Evolutionary conservation across 2,888 invertebrate genomes (phyloP), one percentile per base, ranked within the genome.

Genomic region (Spodoptera exigua): DNA sequence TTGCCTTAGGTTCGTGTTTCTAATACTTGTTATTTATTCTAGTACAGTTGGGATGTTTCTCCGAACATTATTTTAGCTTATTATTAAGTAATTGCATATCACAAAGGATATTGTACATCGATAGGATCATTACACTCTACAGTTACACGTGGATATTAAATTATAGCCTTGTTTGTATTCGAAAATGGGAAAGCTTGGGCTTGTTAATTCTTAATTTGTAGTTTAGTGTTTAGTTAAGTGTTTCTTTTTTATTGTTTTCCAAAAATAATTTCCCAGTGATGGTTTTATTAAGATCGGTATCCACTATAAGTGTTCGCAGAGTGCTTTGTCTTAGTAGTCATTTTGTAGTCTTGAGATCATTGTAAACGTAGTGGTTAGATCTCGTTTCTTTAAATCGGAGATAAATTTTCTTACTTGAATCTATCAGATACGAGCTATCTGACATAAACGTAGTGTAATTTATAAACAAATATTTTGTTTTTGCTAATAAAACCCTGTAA

Each of bases 281-380:
- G n/a, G n/a, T n/a, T n/a, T n/a, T n/a, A n/a, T n/a, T n/a, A n/a
- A n/a, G n/a, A n/a, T n/a, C n/a, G n/a, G n/a, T n/a, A n/a, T n/a
- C n/a, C n/a, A n/a, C 7, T 27, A 9, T 41, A n/a, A 49, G 53
- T 37, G 18, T 45, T n/a, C 32, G 13, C 14, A 46, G 32, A 35
- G 49, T 49, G 53, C 43, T 36, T 54, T 61, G 62, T 70, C 45
- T 57, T 21, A 54, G n/a, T n/a, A n/a, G n/a, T n/a, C 32, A 37
- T 60, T 71, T 52, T 49, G 59, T 46, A 37, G 39, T 39, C 60
- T 71, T 61, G 40, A 71, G 61, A 59, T 69, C 40, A 46, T 44
- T 71, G 53, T 44, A 74, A 59, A 49, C 56, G 18, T 21, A 45
- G 59, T 51, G 65, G 61, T 74, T 55, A 66, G 46, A 72, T 58